Conservation (phyloP, 2,888 invertebrate genomes). For the Laspeyria flexula region DNA sequence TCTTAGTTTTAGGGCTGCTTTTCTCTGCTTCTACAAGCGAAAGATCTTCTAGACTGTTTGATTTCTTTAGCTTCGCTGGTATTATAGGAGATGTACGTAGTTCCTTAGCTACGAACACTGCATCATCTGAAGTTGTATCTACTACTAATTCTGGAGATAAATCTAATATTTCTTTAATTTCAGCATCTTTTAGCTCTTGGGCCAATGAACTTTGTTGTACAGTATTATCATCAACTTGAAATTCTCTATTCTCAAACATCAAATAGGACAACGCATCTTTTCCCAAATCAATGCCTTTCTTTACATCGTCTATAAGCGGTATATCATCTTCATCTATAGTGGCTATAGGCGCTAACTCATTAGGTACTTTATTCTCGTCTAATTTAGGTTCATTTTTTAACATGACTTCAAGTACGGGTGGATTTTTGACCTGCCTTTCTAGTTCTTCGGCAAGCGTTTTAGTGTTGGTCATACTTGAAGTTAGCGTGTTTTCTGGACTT, state of each 20-base stretch:
- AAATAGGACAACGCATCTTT: conserved; percentile 78
- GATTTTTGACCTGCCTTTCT: conserved; percentile 62
- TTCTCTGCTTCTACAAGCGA: conserved; percentile 58
- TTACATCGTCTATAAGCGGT: conserved; percentile 68
- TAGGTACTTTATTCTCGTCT: conserved; percentile 56
- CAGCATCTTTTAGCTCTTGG: conserved; percentile 73
- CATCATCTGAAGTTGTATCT: conserved; percentile 65
- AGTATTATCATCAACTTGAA: conserved; percentile 43
- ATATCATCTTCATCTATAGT: conserved; percentile 71
- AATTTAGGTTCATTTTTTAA: conserved; percentile 55
- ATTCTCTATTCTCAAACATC: conserved; percentile 67
- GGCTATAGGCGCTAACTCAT: conserved; percentile 75
- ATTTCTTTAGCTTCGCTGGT: conserved; percentile 74
- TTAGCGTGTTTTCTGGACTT: conserved; percentile 87
- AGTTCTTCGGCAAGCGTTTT: conserved; percentile 72
- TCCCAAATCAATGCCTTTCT: conserved; percentile 69
- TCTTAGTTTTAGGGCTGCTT: conserved; percentile 65
- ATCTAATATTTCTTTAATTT: conserved; percentile 71
- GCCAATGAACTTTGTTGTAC: conserved; percentile 63
- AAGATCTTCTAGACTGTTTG: conserved; percentile 74
- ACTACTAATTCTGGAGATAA: conserved; percentile 76
- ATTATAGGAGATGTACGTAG: conserved; percentile 66
- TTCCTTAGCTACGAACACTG: conserved; percentile 65
- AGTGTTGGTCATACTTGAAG: conserved; percentile 73
- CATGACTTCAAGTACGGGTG: conserved; percentile 57